Evolutionary conservation across 2,113 vertebrate genomes (phyloP).

Genomic region (Petroica traversi): DNA sequence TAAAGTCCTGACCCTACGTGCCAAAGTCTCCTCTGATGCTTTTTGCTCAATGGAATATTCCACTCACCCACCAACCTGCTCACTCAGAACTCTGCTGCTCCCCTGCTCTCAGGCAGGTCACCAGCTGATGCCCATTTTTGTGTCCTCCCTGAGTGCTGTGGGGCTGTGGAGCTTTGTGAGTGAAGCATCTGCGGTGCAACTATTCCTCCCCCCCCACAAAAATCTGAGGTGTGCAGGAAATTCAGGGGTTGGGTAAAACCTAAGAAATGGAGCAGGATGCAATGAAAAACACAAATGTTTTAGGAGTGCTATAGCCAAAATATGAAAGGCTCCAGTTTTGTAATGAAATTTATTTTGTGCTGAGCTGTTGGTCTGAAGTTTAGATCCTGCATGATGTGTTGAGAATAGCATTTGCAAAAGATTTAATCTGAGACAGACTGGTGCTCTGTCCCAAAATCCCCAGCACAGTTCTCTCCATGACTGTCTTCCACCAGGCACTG

Average conservation of each 20-base stretch:
- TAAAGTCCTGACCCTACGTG: neutral
- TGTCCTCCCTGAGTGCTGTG: neutral
- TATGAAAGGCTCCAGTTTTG: neutral
- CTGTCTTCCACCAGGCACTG: neutral
- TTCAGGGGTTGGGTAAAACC: neutral
- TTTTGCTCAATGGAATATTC: neutral
- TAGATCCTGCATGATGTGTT: neutral
- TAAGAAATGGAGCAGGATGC: neutral
- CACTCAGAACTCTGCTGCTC: neutral
- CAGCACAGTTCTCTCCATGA: neutral
- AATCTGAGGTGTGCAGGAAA: neutral
- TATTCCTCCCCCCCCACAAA: neutral
- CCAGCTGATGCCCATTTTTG: neutral
- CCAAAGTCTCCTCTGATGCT: neutral
- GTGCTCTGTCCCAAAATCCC: slow-evolving; percentile 1
- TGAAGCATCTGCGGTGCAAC: neutral
- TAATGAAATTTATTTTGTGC: neutral
- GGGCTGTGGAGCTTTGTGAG: neutral
- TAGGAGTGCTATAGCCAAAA: neutral
- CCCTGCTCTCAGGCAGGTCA: neutral
- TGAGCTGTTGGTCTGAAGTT: slow-evolving; percentile 1
- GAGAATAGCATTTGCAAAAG: neutral
- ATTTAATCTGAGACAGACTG: slow-evolving; percentile 9
- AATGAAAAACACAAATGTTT: neutral
- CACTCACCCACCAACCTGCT: neutral